phyloP scores from a whole-genome alignment of 2,113 vertebrate genomes.

The Tragelaphus imberbis region DNA sequence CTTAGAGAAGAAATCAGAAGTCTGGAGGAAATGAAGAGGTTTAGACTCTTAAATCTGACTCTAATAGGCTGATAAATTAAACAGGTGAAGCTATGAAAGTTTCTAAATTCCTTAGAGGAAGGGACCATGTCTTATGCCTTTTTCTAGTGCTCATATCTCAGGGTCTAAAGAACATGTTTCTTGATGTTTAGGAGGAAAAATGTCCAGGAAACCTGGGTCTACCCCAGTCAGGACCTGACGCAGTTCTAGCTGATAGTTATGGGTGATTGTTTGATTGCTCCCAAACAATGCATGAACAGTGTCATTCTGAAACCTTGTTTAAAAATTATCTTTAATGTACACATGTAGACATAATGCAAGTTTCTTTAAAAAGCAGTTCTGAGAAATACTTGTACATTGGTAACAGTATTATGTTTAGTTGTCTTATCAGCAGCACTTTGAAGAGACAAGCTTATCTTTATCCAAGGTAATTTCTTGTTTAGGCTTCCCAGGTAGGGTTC shows the following conservation, averaged over 20 bases:
- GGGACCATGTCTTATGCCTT: not conserved
- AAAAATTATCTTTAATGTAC: not conserved
- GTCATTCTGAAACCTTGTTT: not conserved
- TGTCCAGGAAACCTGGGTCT: not conserved
- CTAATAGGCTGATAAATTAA: not conserved
- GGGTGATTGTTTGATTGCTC: not conserved
- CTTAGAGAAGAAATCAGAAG: not conserved
- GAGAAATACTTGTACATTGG: not conserved
- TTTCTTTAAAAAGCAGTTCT: not conserved
- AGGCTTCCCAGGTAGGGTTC: not conserved
- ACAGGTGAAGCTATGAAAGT: not conserved
- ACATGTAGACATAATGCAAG: not conserved
- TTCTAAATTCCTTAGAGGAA: not conserved
- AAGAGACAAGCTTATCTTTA: not conserved
- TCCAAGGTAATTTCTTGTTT: not conserved
- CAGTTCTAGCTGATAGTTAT: not conserved
- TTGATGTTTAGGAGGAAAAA: slow-evolving; percentile 18
- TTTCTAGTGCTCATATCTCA: not conserved
- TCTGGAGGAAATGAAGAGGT: not conserved
- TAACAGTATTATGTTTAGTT: not conserved
- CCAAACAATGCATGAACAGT: not conserved
- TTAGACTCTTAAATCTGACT: not conserved
- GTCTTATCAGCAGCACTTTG: not conserved
- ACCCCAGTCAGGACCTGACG: not conserved
- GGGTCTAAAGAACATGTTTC: not conserved